phyloP scores from a whole-genome alignment of 35 echinoderm and acorn worm species.

The Antedon bifida region DNA sequence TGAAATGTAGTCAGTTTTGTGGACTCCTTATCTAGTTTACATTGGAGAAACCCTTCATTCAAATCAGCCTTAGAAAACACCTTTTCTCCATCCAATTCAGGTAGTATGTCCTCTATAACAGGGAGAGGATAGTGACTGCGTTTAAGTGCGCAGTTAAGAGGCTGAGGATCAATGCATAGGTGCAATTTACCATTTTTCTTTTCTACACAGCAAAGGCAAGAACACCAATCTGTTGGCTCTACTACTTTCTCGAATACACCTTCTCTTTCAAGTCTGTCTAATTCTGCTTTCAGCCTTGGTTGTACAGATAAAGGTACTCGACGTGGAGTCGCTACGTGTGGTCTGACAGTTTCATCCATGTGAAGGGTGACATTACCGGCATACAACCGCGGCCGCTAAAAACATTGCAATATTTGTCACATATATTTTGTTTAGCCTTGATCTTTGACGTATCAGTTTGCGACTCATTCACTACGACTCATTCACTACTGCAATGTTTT shows the following conservation, averaged over 20 bases:
- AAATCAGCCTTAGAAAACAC: neutral
- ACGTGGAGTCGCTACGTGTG: slow-evolving; percentile 15
- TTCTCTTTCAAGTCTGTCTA: slow-evolving; percentile 13
- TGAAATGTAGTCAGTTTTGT: slow-evolving; percentile 7
- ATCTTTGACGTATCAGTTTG: neutral
- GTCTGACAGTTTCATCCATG: slow-evolving; percentile 12
- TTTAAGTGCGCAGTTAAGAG: slow-evolving; percentile 17
- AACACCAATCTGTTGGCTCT: slow-evolving; percentile 6
- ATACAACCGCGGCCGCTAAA: slow-evolving; percentile 35
- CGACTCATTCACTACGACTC: neutral
- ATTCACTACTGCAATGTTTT: slow-evolving; percentile 11
- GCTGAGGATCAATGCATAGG: slow-evolving; percentile 43
- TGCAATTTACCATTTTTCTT: slow-evolving; percentile 30
- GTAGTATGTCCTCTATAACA: neutral
- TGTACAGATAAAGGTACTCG: slow-evolving; percentile 7
- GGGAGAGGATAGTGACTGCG: neutral
- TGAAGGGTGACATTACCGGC: slow-evolving; percentile 16
- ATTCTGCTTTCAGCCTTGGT: slow-evolving; percentile 19
- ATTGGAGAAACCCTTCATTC: neutral
- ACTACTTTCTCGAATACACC: slow-evolving; percentile 24
- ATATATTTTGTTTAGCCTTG: neutral
- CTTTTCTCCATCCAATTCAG: neutral
- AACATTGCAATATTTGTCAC: slow-evolving; percentile 11
- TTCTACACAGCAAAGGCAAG: neutral
- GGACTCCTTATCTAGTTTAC: neutral